Base-by-base conservation (phyloP, 1,140 invertebrate genomes). In the Nomia melanderi region DNA sequence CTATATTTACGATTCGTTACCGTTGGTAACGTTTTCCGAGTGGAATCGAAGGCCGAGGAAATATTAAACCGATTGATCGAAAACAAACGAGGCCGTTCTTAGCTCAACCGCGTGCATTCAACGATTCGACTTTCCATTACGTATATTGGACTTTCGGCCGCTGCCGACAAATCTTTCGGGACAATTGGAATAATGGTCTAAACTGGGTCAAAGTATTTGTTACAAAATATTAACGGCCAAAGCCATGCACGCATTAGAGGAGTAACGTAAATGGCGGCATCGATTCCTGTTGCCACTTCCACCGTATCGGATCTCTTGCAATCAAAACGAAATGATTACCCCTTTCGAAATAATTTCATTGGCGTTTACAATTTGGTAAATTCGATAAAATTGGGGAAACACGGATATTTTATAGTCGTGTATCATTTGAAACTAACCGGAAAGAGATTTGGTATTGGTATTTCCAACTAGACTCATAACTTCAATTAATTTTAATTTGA, bases 111-210 rank as follows among this genome's bases (percentile, higher is more conserved):
- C 62, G 14, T 59, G 54, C 54, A 44, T 76, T 69, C 73, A 39
- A 76, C 64, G 39, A 44, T 76, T 69, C 73, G 53, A 76, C 64
- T 67, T 67, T 76, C 73, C 73, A 76, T 76, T 76, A 76, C 67
- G 64, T 76, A 69, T 76, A 76, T 76, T 76, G 73, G 73, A 76
- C 44, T 76, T 76, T 76, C 64, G 54, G 36, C 23, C 54, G 39
- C 17, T 47, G 64, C 47, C 73, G 73, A 69, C 73, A 76, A 76
- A 76, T 76, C 73, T 69, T 76, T 69, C 31, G 33, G 39, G 36
- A 36, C 72, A 74, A 74, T 74, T 62, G 62, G 72, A 44, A 74
- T 74, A 74, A 74, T 74, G 72, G 72, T 57, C n/a, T 12, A 65
- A 76, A 76, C 23, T 74, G 23, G 72, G 72, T 74, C 72, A 25